Conservation (phyloP, 2,113 vertebrate genomes). For the Pterocles orientalis region DNA sequence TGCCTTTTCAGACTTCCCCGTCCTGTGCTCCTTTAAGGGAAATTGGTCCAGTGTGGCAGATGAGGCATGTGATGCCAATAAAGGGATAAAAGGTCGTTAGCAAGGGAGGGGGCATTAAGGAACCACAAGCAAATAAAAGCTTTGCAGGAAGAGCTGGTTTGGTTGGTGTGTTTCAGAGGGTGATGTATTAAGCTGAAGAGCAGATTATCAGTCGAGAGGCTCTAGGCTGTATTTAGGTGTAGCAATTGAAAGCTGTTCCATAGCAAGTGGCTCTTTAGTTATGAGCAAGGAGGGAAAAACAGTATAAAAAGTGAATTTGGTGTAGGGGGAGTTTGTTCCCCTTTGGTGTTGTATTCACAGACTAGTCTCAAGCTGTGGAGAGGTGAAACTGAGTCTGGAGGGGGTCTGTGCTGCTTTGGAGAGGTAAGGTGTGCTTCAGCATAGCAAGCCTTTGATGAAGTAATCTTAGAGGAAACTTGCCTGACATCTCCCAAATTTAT, state of each 20-base stretch:
- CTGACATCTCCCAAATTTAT: not conserved
- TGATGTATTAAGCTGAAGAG: not conserved
- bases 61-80: slow-evolving; percentile 17
- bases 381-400: not conserved
- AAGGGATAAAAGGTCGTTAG: slow-evolving; percentile 17
- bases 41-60: not conserved
- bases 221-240: not conserved
- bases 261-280: not conserved
- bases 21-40: slow-evolving; percentile 14
- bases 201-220: not conserved
- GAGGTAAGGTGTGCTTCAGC: not conserved
- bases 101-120: not conserved
- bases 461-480: not conserved
- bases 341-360: not conserved
- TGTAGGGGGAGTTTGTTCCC: not conserved
- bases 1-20: not conserved
- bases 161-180: not conserved
- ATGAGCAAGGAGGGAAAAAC: not conserved
- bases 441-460: not conserved
- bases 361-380: rapidly evolving
- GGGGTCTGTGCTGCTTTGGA: not conserved
- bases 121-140: not conserved
- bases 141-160: not conserved
- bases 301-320: rapidly evolving
- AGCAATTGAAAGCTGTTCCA: not conserved